Evolutionary conservation across 2,888 invertebrate genomes (phyloP).

Genomic region (Syritta pipiens): DNA sequence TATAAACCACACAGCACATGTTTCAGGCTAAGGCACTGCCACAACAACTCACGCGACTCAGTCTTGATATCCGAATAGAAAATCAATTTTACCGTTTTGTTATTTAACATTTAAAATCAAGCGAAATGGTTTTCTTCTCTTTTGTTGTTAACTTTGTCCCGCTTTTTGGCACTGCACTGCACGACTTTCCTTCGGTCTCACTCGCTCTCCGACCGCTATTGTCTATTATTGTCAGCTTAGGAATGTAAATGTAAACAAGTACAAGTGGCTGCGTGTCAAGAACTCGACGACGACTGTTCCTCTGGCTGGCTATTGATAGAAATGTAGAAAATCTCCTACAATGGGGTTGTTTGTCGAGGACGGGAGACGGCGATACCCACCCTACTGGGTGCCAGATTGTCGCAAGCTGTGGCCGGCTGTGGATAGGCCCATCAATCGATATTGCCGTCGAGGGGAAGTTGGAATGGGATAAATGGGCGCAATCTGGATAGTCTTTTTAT

Average conservation of each 20-base stretch:
- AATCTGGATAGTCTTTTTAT: neutral
- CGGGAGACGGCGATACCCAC: neutral
- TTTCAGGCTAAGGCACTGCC: slow-evolving; percentile 1
- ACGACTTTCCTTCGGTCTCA: neutral
- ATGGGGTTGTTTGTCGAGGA: neutral
- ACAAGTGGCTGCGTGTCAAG: slow-evolving; percentile 35
- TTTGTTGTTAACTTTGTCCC: neutral
- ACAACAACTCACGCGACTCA: slow-evolving; percentile 30
- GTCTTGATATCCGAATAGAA: slow-evolving; percentile 36
- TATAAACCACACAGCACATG: slow-evolving; percentile 42
- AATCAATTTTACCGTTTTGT: slow-evolving; percentile 60
- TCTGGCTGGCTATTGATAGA: slow-evolving; percentile 19
- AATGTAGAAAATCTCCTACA: slow-evolving; percentile 5
- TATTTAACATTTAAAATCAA: slow-evolving; percentile 55
- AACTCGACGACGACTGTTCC: neutral
- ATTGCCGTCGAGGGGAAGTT: neutral
- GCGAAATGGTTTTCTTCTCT: neutral
- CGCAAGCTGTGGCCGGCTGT: slow-evolving; percentile 8
- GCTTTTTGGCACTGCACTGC: slow-evolving; percentile 14
- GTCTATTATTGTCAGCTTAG: slow-evolving; percentile 19
- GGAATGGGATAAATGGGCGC: slow-evolving; percentile 1
- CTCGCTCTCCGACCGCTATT: neutral
- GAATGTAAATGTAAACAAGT: slow-evolving; percentile 34
- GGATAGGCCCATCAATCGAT: slow-evolving; percentile 13
- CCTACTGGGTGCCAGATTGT: slow-evolving; percentile 11